These are phyloP conservation scores for Anodontia alba DNA, from an alignment of 2,888 invertebrate species.

Conservation along the genomic window DNA sequence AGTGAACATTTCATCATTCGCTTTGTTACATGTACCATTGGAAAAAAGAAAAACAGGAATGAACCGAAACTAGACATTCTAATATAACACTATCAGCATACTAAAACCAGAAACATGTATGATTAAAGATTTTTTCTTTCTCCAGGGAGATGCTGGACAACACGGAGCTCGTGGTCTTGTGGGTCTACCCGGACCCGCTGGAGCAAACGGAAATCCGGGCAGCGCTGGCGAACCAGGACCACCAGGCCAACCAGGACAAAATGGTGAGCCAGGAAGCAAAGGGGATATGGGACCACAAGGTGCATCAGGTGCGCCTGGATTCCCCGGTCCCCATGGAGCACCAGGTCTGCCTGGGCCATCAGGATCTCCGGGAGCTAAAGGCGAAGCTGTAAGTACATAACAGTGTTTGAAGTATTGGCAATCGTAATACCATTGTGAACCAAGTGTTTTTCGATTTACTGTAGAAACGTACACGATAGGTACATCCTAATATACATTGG, in stretches of 20 bases:
- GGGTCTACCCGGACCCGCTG: conserved; percentile 86
- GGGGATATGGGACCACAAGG: conserved; percentile 66
- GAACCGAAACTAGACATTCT: too few species aligned
- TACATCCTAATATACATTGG: too few species aligned
- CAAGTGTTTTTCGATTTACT: too few species aligned
- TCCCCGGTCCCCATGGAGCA: conserved; percentile 76
- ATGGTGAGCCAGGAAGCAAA: conserved; percentile 73
- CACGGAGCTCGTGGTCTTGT: conserved; percentile 69
- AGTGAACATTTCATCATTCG: too few species aligned
- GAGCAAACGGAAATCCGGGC: conserved; percentile 87
- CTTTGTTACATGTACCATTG: too few species aligned
- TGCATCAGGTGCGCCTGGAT: conserved; percentile 66
- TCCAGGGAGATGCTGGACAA: conserved; percentile 74
- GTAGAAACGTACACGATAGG: too few species aligned
- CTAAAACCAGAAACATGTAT: too few species aligned
- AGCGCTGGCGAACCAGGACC: conserved; percentile 86
- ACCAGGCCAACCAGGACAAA: conserved; percentile 81
- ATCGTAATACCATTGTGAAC: too few species aligned
- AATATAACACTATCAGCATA: too few species aligned
- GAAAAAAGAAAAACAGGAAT: too few species aligned
- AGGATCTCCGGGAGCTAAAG: conserved; percentile 73
- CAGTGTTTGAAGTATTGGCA: too few species aligned
- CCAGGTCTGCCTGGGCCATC: conserved; percentile 73
- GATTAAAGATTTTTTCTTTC: too few species aligned
- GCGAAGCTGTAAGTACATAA: conserved; percentile 67